Evolutionary conservation across 2,797 vertebrate genomes (phyloP), one percentile per base, ranked within the genome.

Genomic region (Craterocephalus amniculus): DNA sequence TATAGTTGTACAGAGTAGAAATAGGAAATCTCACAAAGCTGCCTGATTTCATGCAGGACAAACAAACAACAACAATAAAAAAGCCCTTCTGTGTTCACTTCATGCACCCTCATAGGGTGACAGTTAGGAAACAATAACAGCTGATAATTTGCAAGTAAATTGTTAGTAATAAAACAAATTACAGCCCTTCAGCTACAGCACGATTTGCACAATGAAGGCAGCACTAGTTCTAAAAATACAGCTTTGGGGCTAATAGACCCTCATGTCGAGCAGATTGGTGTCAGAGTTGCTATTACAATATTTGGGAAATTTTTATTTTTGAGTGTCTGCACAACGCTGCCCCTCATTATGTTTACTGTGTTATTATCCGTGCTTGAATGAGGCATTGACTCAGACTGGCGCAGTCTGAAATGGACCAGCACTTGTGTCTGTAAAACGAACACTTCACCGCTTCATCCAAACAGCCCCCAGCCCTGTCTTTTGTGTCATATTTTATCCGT

Each of bases 121-220:
- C 34, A 12, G 48, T 77, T 32, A 36, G 27, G 51, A 70, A 81
- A 75, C 56, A 48, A 38, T 72, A 63, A 29, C 63, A 63, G 49
- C 27, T 56, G 56, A 64, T 77, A 13, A 67, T 74, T 48, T 48
- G 24, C 67, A 76, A 72, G 79, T 84, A 43, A 74, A 87, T 71
- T 26, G 16, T 55, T 51, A 55, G 36, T 10, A 77, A 61, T 70
- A 74, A 77, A 81, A 67, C 2, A 29, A 76, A 60, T 65, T 8
- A 31, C 18, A 45, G 58, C 67, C 55, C 65, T 22, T 52, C 36
- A 70, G 68, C 74, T 29, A 22, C 43, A 67, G 52, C 29, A 69
- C 52, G 35, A 74, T 78, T 40, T 22, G 54, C 60, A 67, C 57
- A 65, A 13, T 27, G 60, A 66, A 45, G 31, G 36, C 62, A 20